Evolutionary conservation across 2,888 invertebrate species (phyloP), one percentile per base, ranked within the genome.

Genomic region (Heliconius hortense): DNA sequence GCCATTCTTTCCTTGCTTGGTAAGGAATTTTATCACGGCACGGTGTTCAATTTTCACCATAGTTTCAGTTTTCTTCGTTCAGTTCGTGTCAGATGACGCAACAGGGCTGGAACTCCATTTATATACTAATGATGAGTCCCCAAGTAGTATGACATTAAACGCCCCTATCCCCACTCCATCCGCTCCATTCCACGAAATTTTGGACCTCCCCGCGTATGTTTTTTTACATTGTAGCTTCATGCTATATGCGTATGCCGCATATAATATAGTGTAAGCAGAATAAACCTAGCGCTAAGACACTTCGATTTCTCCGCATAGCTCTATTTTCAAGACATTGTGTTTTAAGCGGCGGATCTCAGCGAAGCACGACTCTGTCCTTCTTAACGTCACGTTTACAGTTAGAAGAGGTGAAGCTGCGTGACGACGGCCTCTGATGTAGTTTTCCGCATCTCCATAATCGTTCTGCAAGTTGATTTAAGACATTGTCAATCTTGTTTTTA

Each of bases 401-500:
- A n/a, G 11, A 60, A 0, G 59, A 24, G 11, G 5, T 24, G 4
- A 1, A 24, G 2, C 18, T 26, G 7, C 15, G n/a, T 5, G 24
- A 59, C 56, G 24, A 26, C 11, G 24, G 24, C 24, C 24, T 26
- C 15, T 26, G 15, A 26, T 60, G 7, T 28, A 15, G 26, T 15
- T 28, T 26, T 26, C 5, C 7, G 21, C 28, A 80, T 82, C 92
- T 93, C 93, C 93, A 89, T 80, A 81, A 78, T 85, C 91, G 94
- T 94, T 94, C 93, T 92, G 77, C 92, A 89, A 89, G 87, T 87
- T 90, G 89, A 85, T 79, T 87, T 11, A 83, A 93, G 92, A 85
- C 81, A 86, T 87, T 5, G 80, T 88, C 87, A 87, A 81, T 43
- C 82, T 91, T 90, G 92, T 88, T 94, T 94, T 93, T 87, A 87